These are phyloP conservation scores for Toxostoma redivivum DNA, from an alignment of 2,113 vertebrate genomes.

Conservation along the genomic window DNA sequence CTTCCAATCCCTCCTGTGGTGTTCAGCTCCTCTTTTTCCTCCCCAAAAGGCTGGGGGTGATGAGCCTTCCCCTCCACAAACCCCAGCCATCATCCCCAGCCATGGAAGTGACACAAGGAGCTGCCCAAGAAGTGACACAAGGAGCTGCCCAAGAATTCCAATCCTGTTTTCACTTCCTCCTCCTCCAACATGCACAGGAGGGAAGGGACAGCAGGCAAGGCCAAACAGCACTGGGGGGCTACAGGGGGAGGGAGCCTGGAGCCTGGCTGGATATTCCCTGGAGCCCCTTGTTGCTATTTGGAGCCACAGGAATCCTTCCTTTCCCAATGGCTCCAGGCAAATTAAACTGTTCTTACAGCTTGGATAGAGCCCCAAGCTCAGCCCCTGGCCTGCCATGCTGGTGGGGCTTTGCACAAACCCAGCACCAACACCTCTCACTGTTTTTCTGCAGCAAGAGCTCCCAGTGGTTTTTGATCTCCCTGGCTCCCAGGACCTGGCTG, in stretches of 20 bases:
- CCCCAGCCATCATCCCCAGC: neutral
- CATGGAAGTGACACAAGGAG: rapidly evolving
- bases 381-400: neutral
- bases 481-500: constrained; percentile 46
- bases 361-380: neutral
- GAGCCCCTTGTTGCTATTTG: neutral
- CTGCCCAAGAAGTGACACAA: rapidly evolving
- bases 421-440: neutral
- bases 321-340: neutral
- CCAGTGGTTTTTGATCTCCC: neutral
- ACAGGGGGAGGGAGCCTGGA: neutral
- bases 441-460: neutral
- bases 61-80: neutral
- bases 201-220: neutral
- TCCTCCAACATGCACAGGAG: rapidly evolving
- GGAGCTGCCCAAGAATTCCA: neutral
- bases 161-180: neutral
- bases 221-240: neutral
- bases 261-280: neutral
- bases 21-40: neutral
- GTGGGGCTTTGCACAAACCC: neutral
- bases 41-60: too few species aligned
- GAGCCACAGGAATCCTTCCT: neutral
- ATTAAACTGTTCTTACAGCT: neutral
- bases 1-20: neutral